A percentile compares a stretch with the other conserved stretches of the same genome.
Evolutionary conservation across 2,888 invertebrate species (phyloP).

Genomic region (Luperina testacea): DNA sequence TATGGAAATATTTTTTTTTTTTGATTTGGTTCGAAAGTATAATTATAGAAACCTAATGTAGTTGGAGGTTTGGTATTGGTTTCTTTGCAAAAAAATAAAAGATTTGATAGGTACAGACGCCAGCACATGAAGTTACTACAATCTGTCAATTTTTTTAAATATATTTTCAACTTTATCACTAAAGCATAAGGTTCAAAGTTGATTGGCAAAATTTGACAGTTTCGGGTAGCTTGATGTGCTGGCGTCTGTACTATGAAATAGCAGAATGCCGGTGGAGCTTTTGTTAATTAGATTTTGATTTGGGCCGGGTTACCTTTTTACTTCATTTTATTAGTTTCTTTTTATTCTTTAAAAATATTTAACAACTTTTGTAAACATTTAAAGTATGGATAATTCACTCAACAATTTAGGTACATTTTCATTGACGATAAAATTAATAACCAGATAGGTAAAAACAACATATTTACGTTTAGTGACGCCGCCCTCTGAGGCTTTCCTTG

Average conservation of each 20-base stretch:
- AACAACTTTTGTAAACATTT: background rate
- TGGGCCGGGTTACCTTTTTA: background rate
- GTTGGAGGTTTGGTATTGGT: background rate
- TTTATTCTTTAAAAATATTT: no score
- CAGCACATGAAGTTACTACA: no score
- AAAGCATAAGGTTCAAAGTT: no score
- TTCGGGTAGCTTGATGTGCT: no score
- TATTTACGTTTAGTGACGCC: slow-evolving; percentile 64
- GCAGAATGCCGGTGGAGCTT: background rate
- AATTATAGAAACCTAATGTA: background rate
- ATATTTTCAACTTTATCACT: no score
- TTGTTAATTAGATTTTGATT: background rate
- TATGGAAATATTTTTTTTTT: slow-evolving; percentile 35
- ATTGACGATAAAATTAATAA: background rate
- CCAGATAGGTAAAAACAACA: background rate
- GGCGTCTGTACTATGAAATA: background rate
- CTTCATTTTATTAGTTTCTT: background rate
- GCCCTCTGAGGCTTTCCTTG: slow-evolving; percentile 57
- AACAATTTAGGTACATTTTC: no score
- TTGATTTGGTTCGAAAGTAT: background rate
- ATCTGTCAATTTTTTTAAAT: no score
- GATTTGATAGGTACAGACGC: no score
- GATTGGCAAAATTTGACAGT: no score
- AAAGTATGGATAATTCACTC: background rate
- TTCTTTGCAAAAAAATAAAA: background rate